These are phyloP conservation scores for Pachymerium ferrugineum DNA, from an alignment of 2,888 invertebrate species.

Conservation along the genomic window DNA sequence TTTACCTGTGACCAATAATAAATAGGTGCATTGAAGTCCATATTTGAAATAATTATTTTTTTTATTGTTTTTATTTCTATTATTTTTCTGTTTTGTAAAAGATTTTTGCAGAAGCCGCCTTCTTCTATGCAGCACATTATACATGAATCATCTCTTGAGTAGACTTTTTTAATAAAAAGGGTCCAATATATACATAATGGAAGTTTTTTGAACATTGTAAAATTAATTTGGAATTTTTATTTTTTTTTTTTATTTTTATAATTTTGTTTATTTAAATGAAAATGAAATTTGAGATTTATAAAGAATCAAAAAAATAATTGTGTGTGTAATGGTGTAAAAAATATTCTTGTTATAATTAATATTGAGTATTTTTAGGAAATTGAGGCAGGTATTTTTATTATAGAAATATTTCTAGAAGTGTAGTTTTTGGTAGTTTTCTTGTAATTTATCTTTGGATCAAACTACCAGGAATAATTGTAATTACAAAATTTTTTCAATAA, in stretches of 20 bases:
- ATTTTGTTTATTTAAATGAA: not conserved
- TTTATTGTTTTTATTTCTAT: not conserved
- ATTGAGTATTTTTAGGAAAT: not conserved
- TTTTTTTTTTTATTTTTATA: not conserved
- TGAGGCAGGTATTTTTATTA: not conserved
- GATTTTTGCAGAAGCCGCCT: not conserved
- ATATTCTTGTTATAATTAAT: constrained; percentile 4
- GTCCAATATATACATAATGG: no score
- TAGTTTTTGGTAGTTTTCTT: not conserved
- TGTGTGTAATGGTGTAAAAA: constrained; percentile 7
- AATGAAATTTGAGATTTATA: no score
- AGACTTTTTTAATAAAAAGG: not conserved
- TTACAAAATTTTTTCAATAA: not conserved
- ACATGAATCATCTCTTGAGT: not conserved
- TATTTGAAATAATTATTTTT: not conserved
- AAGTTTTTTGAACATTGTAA: no score
- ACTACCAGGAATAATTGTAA: not conserved
- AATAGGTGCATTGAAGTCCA: not conserved
- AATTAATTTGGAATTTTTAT: no score
- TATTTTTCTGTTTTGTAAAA: not conserved
- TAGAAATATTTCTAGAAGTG: constrained; percentile 13
- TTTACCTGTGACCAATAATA: not conserved
- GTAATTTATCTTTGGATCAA: not conserved
- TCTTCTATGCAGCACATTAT: not conserved
- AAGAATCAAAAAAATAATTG: not conserved